These are phyloP conservation scores for Decapterus maruadsi DNA, from an alignment of 2,797 vertebrate species.

Conservation along the genomic window DNA sequence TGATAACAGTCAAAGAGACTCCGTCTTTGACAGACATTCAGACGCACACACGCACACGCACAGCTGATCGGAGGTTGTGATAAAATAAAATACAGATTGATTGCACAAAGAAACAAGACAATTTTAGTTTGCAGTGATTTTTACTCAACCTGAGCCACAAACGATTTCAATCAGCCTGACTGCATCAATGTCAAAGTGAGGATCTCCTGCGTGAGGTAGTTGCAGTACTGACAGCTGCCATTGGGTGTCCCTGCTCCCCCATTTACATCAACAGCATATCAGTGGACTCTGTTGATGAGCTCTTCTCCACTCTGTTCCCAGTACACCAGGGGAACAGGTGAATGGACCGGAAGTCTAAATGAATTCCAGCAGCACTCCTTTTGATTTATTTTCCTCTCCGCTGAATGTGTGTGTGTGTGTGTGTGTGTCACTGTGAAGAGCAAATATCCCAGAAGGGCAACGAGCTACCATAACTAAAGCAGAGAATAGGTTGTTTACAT, in stretches of 20 bases:
- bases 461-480: not conserved
- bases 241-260: constrained; percentile 82
- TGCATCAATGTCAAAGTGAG: not conserved
- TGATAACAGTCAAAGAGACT: constrained; percentile 54
- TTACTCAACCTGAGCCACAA: constrained; percentile 26
- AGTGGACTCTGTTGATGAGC: constrained; percentile 15
- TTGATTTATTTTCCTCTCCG: constrained; percentile 25
- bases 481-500: constrained; percentile 1
- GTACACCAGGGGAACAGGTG: constrained; percentile 42
- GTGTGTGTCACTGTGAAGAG: not conserved
- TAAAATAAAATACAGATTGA: constrained; percentile 22
- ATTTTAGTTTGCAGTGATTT: constrained; percentile 5
- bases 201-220: not conserved
- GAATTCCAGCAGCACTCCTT: constrained; percentile 23
- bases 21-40: constrained; percentile 29
- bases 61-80: constrained; percentile 36
- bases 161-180: constrained; percentile 29
- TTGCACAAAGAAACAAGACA: constrained; percentile 11
- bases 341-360: constrained; percentile 37
- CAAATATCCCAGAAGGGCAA: not conserved
- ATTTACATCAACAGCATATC: constrained; percentile 54
- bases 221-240: constrained; percentile 63
- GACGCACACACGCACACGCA: not conserved
- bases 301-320: constrained; percentile 27
- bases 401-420: constrained; percentile 20